Conservation (phyloP, 2,113 vertebrate genomes). For the Brachypteracias leptosomus region DNA sequence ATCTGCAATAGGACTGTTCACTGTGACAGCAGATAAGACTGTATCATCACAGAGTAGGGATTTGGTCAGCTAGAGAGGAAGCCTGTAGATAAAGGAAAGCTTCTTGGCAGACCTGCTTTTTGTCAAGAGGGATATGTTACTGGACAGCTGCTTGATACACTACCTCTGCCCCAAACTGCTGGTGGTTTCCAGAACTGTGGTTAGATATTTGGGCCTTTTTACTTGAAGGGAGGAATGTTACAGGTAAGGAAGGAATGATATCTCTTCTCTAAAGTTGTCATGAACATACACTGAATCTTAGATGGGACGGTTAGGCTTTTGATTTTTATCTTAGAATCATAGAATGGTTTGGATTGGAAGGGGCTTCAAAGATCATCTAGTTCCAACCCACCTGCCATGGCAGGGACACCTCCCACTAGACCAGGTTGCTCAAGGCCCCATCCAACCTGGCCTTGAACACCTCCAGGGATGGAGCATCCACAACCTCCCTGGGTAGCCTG, state of each 20-base stretch:
- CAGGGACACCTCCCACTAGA: too few species aligned
- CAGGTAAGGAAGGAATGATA: background rate
- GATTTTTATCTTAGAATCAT: too few species aligned
- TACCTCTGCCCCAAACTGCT: background rate
- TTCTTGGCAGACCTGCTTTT: background rate
- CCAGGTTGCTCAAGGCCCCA: too few species aligned
- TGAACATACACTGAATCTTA: background rate
- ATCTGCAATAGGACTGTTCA: background rate
- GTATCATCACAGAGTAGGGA: background rate
- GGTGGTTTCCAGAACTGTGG: background rate
- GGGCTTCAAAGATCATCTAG: too few species aligned
- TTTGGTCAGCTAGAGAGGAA: background rate
- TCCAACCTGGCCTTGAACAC: too few species aligned
- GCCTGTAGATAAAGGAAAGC: background rate
- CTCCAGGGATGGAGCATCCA: too few species aligned
- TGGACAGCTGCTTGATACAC: background rate
- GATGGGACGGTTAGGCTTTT: background rate
- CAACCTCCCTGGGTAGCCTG: too few species aligned
- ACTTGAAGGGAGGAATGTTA: background rate
- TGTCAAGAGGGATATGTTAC: background rate
- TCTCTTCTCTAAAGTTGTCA: background rate
- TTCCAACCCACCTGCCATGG: too few species aligned
- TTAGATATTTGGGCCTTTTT: background rate
- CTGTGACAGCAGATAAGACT: background rate
- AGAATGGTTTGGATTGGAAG: too few species aligned